Evolutionary conservation across 1,140 invertebrate species (phyloP).

Genomic region (Dendrolimus punctatus): DNA sequence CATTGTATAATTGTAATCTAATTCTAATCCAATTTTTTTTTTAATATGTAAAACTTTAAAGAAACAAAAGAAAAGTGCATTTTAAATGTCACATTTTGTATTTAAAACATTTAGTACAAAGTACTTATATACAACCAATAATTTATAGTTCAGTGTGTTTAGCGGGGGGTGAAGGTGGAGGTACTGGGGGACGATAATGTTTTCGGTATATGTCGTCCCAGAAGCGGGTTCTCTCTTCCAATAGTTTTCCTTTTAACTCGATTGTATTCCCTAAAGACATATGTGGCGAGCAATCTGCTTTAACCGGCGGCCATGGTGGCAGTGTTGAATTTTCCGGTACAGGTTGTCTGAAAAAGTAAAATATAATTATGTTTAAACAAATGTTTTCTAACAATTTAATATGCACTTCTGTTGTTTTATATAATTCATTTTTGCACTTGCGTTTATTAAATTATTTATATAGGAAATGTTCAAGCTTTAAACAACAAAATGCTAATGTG

Average conservation of each 20-base stretch:
- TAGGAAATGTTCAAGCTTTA: no score
- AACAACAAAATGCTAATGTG: no score
- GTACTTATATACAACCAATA: no score
- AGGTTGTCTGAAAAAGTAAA: constrained; percentile 27
- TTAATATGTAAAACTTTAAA: no score
- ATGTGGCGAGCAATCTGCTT: constrained; percentile 17
- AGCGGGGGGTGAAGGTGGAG: constrained; percentile 12
- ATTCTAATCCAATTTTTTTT: no score
- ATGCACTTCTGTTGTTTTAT: not conserved
- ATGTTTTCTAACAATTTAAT: not conserved
- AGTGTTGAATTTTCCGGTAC: constrained; percentile 16
- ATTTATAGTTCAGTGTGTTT: constrained; percentile 1
- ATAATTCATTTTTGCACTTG: no score
- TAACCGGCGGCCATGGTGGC: constrained; percentile 23
- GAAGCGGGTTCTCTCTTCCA: constrained; percentile 17
- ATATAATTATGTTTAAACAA: not conserved
- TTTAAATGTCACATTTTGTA: no score
- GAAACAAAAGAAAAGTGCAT: no score
- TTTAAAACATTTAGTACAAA: no score
- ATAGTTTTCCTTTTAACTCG: constrained; percentile 15
- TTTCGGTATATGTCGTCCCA: constrained; percentile 33
- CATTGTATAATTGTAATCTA: no score
- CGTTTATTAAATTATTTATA: no score
- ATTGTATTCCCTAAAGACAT: constrained; percentile 21
- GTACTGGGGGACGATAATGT: constrained; percentile 16